Base-by-base conservation (phyloP, 2,113 vertebrate genomes). In the Nematolebias whitei region DNA sequence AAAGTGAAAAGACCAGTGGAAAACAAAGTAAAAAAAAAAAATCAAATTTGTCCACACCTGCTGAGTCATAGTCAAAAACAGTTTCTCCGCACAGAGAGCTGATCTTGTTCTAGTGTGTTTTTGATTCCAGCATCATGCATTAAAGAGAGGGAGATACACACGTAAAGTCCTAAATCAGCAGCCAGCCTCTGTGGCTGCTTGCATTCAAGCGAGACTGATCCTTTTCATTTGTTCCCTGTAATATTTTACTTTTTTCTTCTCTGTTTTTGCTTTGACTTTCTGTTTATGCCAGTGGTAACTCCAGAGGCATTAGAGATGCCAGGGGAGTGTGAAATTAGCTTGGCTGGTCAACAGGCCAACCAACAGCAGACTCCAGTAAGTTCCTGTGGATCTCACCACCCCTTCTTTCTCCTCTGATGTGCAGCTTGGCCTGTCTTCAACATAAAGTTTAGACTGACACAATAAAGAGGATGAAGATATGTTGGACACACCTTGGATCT, bases 251-350 rank as follows among this genome's bases (percentile, higher is more conserved):
- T 63, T 71, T 55, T 48, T 45, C 38, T 59, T 76, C 54, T 82
- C 72, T 79, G n/a, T n/a, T n/a, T n/a, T n/a, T n/a, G n/a, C 63
- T 79, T 43, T 84, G 81, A 90, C 87, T 84, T 87, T 84, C 84
- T 88, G 83, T 88, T 86, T 76, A 72, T 80, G 84, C 84, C 82
- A 16, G 63, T 53, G 78, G 83, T 86, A 80, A 80, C 83, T 82
- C 85, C 80, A 47, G 76, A 79, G 80, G 87, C 85, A 77, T 84
- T 79, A 68, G 74, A 79, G 68, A 78, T 87, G 81, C 88, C 87
- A 89, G 68, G 84, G 80, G 87, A 90, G 90, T 90, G 87, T 89
- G 88, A 89, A 88, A 89, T 91, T 89, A 88, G 78, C 82, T 87
- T 87, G 84, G 83, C 85, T 38, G 63, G 84, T 78, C 79, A 86